A percentile compares a stretch with the other conserved stretches of the same genome.
Evolutionary conservation across 2,113 vertebrate species (phyloP).

Genomic region (Trochalopteron elliotii): DNA sequence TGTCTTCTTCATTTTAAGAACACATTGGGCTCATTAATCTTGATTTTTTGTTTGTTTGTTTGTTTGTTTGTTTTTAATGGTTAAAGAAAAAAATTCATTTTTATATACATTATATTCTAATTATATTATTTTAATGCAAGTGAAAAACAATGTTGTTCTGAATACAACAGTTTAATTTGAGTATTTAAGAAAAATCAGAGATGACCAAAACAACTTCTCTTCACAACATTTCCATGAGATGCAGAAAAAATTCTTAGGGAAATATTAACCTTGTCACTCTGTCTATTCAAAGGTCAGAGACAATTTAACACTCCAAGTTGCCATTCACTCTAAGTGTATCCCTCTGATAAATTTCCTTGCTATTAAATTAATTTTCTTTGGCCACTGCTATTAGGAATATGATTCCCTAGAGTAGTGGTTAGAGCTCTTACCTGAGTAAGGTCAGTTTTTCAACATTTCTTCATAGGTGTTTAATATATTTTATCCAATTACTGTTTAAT

Average conservation of each 20-base stretch:
- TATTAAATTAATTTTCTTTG: background rate
- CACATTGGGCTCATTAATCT: accelerated
- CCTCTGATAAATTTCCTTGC: background rate
- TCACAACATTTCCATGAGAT: background rate
- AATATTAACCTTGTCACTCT: background rate
- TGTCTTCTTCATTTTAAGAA: background rate
- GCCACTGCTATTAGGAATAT: background rate
- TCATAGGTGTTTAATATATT: background rate
- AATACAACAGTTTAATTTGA: background rate
- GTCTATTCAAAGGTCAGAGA: background rate
- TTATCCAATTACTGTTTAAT: slow-evolving; percentile 6
- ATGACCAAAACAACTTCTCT: background rate
- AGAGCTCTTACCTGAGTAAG: background rate
- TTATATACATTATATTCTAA: background rate
- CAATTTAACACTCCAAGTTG: background rate
- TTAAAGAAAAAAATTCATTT: background rate
- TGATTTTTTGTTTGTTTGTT: background rate
- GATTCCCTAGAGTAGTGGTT: background rate
- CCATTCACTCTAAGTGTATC: background rate
- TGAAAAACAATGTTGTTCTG: background rate
- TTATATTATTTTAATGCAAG: background rate
- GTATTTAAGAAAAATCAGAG: background rate
- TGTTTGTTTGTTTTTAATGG: background rate
- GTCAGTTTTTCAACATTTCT: background rate
- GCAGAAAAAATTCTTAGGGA: background rate